A percentile compares a stretch with the other conserved stretches of the same genome.
phyloP scores from a whole-genome alignment of 2,113 vertebrate genomes.

The Proterorhinus semilunaris region DNA sequence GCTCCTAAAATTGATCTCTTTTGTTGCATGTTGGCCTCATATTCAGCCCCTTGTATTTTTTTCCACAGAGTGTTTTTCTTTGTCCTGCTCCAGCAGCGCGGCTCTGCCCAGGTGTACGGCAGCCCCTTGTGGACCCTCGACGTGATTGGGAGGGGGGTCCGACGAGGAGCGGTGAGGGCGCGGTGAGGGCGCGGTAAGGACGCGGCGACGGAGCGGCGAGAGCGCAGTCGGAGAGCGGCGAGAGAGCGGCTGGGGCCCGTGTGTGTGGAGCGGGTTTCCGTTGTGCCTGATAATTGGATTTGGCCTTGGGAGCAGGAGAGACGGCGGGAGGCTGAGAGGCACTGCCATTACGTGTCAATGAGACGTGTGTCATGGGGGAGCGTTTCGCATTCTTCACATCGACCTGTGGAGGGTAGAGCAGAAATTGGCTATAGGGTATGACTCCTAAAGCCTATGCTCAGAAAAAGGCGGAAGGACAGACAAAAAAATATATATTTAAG shows the following conservation, averaged over 20 bases:
- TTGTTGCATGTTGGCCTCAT: not conserved
- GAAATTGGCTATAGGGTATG: too few relatives aligned
- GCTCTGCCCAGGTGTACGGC: conserved; percentile 33
- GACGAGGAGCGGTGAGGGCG: conserved; percentile 44
- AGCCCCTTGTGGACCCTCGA: conserved; percentile 55
- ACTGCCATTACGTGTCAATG: conserved; percentile 70
- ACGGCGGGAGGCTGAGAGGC: conserved; percentile 57
- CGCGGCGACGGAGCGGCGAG: conserved; percentile 25
- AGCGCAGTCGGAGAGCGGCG: conserved; percentile 51
- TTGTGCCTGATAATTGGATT: conserved; percentile 78
- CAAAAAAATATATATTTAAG: not conserved
- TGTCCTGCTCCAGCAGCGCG: not conserved
- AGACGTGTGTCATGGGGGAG: conserved; percentile 19
- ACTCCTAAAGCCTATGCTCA: too few relatives aligned
- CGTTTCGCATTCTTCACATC: not conserved
- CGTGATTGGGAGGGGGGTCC: conserved; percentile 56
- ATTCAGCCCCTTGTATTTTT: not conserved
- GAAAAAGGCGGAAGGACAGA: not conserved
- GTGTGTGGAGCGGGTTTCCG: conserved; percentile 56
- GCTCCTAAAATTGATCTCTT: not conserved
- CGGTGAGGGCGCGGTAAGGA: conserved; percentile 20
- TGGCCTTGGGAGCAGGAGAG: conserved; percentile 56
- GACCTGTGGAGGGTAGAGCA: not conserved
- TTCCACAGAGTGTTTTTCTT: not conserved
- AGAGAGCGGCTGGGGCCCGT: conserved; percentile 53